These are phyloP conservation scores for Gerris lacustris DNA, from an alignment of 2,888 invertebrate species.

Conservation along the genomic window DNA sequence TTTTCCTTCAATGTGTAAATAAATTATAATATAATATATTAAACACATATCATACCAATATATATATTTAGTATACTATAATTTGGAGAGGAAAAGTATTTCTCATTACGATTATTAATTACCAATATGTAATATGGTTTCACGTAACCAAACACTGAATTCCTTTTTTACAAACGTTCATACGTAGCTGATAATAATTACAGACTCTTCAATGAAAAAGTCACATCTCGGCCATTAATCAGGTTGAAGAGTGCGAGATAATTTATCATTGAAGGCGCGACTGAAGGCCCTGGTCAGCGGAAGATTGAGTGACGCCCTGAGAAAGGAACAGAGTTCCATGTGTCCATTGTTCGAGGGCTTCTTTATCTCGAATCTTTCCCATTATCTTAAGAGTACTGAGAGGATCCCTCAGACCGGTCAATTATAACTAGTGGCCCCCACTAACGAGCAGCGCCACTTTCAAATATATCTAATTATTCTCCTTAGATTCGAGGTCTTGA, in stretches of 20 bases:
- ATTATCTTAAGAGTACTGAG: background rate
- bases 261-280: background rate
- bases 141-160: too few species aligned
- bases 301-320: background rate
- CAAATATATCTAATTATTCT: slow-evolving; percentile 1
- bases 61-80: too few species aligned
- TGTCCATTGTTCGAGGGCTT: background rate
- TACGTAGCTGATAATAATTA: too few species aligned
- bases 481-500: background rate
- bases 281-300: background rate
- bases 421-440: slow-evolving; percentile 1
- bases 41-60: too few species aligned
- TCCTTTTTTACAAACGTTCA: too few species aligned
- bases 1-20: too few species aligned
- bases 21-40: too few species aligned
- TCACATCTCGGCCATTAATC: too few species aligned
- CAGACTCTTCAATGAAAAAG: too few species aligned
- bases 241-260: background rate
- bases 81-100: too few species aligned
- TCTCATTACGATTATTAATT: too few species aligned
- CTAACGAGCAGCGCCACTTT: background rate
- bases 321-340: background rate
- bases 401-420: background rate
- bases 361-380: background rate
- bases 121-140: too few species aligned